A percentile compares a stretch with the other conserved stretches of the same genome.
Conservation (phyloP, 2,797 vertebrate genomes). For the Eulemur albifrons region DNA sequence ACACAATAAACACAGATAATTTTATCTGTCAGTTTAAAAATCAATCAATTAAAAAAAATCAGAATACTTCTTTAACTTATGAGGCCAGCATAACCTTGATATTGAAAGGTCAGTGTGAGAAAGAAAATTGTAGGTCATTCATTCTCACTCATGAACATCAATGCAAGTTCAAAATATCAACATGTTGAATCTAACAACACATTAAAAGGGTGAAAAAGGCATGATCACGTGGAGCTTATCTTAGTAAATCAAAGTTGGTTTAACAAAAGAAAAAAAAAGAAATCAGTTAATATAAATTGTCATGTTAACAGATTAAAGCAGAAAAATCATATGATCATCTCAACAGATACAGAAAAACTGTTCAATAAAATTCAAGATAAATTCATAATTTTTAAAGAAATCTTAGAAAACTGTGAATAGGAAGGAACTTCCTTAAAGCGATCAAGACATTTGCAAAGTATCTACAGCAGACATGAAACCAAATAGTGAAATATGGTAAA, state of each 20-base stretch:
- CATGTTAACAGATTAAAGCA: not conserved
- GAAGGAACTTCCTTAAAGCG: not conserved
- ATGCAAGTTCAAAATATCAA: not conserved
- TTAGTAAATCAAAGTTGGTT: not conserved
- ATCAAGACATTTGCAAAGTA: not conserved
- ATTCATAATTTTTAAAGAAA: not conserved
- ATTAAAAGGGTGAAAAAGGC: not conserved
- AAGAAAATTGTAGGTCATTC: not conserved
- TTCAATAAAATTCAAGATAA: not conserved
- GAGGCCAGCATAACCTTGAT: not conserved
- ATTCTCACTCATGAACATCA: not conserved
- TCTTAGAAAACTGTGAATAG: not conserved
- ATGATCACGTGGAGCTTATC: not conserved
- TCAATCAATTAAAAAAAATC: not conserved
- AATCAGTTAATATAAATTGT: not conserved
- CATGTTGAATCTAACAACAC: not conserved
- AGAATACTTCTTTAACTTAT: not conserved
- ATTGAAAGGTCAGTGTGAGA: not conserved
- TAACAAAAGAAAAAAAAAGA: not conserved
- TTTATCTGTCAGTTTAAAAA: not conserved
- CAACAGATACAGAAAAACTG: not conserved
- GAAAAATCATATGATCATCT: not conserved
- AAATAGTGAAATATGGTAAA: not conserved
- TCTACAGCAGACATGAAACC: not conserved
- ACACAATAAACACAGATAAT: not conserved